Percentiles rank a stretch among this genome's conserved stretches.
Conservation (phyloP, 2,888 invertebrate genomes). For the Trissoscelio sp. region DNA sequence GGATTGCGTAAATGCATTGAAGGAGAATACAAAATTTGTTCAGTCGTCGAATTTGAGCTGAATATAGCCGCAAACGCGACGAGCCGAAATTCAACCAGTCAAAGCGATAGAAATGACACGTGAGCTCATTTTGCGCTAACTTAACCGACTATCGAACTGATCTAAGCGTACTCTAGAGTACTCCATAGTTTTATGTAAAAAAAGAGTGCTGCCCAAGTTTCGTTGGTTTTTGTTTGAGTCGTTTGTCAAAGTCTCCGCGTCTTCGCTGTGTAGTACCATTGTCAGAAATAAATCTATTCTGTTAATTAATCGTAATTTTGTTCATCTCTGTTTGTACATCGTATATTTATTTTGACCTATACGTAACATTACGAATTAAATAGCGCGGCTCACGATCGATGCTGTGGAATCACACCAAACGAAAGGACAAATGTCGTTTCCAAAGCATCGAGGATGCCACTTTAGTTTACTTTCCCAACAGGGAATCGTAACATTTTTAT, state of each 20-base stretch:
- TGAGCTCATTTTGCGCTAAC: slow-evolving; percentile 43
- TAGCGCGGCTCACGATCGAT: slow-evolving; percentile 72
- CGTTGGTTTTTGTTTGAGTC: slow-evolving; percentile 65
- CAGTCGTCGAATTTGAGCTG: slow-evolving; percentile 47
- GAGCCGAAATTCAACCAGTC: slow-evolving; percentile 42
- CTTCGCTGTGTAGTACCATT: slow-evolving; percentile 65
- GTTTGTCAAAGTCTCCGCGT: slow-evolving; percentile 55
- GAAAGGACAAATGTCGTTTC: slow-evolving; percentile 69
- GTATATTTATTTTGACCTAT: slow-evolving; percentile 6
- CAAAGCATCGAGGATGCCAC: slow-evolving; percentile 72
- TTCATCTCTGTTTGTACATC: slow-evolving; percentile 60
- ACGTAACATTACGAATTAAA: slow-evolving; percentile 74
- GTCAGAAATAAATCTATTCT: slow-evolving; percentile 71
- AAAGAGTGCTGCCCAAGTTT: slow-evolving; percentile 55
- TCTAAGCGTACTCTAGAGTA: slow-evolving; percentile 50
- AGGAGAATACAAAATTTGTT: slow-evolving; percentile 51
- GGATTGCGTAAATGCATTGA: slow-evolving; percentile 43
- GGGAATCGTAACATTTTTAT: slow-evolving; percentile 45
- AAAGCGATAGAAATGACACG: slow-evolving; percentile 48
- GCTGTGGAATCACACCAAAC: slow-evolving; percentile 62
- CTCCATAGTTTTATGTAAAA: slow-evolving; percentile 48
- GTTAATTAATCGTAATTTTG: slow-evolving; percentile 75
- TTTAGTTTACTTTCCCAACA: slow-evolving; percentile 69
- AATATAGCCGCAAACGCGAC: slow-evolving; percentile 26
- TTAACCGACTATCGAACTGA: slow-evolving; percentile 62